Percentiles rank a stretch among this genome's conserved stretches.
Evolutionary conservation across 1,140 invertebrate genomes (phyloP).

Genomic region (Polypedilum vanderplanki): DNA sequence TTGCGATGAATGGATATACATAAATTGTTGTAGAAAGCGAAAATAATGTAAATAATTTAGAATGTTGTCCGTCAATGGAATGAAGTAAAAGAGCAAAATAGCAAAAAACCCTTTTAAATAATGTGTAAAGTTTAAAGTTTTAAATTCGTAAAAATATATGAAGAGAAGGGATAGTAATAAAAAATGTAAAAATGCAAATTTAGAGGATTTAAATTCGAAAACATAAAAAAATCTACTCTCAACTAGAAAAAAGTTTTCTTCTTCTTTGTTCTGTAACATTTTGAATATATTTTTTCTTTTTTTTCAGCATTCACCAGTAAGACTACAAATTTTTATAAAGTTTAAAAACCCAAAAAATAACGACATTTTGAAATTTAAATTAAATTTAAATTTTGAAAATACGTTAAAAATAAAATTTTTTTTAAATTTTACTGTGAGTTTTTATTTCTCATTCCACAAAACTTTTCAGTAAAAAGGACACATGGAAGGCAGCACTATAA

Average conservation of each 20-base stretch:
- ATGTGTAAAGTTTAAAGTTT: conserved; percentile 23
- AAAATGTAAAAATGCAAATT: conserved; percentile 23
- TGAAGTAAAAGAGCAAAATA: neutral
- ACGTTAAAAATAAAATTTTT: neutral
- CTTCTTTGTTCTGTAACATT: neutral
- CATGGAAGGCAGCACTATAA: neutral
- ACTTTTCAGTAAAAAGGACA: neutral
- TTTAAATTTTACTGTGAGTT: neutral
- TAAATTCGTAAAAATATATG: neutral
- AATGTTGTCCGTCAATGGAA: neutral
- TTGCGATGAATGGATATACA: neutral
- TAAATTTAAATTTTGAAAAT: neutral
- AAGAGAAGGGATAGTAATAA: neutral
- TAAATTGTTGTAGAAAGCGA: neutral
- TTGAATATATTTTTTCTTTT: neutral
- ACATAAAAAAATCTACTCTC: neutral
- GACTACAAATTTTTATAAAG: neutral
- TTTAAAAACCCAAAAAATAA: neutral
- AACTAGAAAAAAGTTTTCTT: neutral
- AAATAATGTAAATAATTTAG: conserved; percentile 15
- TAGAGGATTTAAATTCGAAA: conserved; percentile 4
- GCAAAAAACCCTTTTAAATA: neutral
- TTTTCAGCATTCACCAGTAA: neutral
- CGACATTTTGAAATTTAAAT: neutral
- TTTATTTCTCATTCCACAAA: too few species aligned